Evolutionary conservation across 2,797 vertebrate genomes (phyloP).

Genomic region (Gila robusta): DNA sequence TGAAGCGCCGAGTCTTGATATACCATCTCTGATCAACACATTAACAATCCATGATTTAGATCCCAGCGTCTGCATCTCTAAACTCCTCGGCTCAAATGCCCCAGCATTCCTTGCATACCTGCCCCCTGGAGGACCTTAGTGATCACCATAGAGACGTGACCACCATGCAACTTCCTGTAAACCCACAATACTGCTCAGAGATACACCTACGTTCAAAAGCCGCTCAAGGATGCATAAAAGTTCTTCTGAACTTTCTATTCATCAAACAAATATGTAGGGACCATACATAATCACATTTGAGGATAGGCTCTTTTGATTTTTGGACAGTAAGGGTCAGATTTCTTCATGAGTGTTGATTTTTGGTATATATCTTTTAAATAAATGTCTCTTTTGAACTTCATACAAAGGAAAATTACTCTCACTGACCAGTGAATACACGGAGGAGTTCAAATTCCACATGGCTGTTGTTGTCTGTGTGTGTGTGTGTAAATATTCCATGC

Average conservation of each 20-base stretch:
- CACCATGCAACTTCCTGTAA: constrained; percentile 34
- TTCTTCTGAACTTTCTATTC: neutral
- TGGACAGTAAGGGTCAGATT: neutral
- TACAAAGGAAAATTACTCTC: neutral
- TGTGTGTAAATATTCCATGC: constrained; percentile 26
- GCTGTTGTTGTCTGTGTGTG: neutral
- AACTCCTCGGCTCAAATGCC: constrained; percentile 27
- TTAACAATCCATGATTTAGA: neutral
- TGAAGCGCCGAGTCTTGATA: neutral
- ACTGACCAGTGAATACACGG: neutral
- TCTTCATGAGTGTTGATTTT: neutral
- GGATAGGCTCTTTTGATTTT: neutral
- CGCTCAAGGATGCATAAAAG: neutral
- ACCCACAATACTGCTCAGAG: neutral
- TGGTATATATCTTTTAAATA: neutral
- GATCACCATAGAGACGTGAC: constrained; percentile 49
- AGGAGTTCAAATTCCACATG: neutral
- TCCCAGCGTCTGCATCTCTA: constrained; percentile 13
- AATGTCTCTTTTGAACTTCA: neutral
- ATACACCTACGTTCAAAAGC: neutral
- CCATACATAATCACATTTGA: neutral
- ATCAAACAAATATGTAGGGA: neutral
- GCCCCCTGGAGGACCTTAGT: constrained; percentile 26
- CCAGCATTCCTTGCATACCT: constrained; percentile 54
- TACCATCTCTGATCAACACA: constrained; percentile 7